Evolutionary conservation across 2,797 vertebrate genomes (phyloP).

Genomic region (Myotis pilosus): DNA sequence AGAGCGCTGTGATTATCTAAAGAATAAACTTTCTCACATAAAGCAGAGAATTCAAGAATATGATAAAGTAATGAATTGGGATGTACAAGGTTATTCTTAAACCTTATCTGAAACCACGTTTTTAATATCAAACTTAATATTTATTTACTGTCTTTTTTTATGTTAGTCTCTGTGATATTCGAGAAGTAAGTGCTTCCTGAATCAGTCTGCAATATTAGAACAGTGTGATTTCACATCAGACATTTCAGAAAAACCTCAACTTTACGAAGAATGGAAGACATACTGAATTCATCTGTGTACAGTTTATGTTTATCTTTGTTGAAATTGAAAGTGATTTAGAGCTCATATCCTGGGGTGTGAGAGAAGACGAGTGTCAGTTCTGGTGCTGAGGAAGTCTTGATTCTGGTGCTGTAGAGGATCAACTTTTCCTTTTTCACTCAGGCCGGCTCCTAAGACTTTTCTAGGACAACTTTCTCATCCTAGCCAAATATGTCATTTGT

Average conservation of each 20-base stretch:
- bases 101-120: slow-evolving; percentile 42
- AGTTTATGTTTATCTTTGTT: background rate
- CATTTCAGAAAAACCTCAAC: slow-evolving; percentile 40
- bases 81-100: slow-evolving; percentile 82
- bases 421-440: background rate
- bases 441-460: slow-evolving; percentile 64
- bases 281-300: background rate
- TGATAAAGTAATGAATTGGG: slow-evolving; percentile 97
- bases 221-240: background rate
- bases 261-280: background rate
- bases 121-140: slow-evolving; percentile 67
- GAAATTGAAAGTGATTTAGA: background rate
- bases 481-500: background rate
- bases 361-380: background rate
- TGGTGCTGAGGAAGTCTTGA: background rate
- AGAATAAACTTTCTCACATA: slow-evolving; percentile 97
- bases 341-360: background rate
- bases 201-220: background rate
- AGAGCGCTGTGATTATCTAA: slow-evolving; percentile 96
- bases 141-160: slow-evolving; percentile 79
- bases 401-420: background rate
- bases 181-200: too few species aligned
- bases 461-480: background rate
- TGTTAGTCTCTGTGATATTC: slow-evolving; percentile 21
- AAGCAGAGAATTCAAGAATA: slow-evolving; percentile 98